phyloP scores from a whole-genome alignment of 1,140 invertebrate genomes.

The Neodiprion fabricii region DNA sequence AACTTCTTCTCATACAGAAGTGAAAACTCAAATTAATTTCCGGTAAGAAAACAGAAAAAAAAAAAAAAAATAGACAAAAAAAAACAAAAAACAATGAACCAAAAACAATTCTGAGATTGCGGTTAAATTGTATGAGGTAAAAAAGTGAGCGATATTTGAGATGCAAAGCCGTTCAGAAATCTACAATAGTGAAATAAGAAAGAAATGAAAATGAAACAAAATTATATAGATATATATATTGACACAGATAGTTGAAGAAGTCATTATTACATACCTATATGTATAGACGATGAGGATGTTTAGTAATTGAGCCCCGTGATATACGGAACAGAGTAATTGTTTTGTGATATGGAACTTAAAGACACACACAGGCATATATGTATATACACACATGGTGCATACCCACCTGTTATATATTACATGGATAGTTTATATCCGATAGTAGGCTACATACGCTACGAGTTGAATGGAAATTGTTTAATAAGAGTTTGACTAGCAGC shows the following conservation, averaged over 20 bases:
- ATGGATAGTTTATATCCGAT: constrained; percentile 36
- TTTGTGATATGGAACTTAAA: constrained; percentile 50
- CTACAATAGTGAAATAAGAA: constrained; percentile 4
- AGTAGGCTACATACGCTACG: constrained; percentile 28
- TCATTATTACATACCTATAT: background rate
- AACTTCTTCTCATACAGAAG: background rate
- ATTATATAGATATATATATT: background rate
- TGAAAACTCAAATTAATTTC: background rate
- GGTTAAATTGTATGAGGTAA: background rate
- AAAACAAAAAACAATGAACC: too few species aligned
- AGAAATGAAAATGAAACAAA: constrained; percentile 11
- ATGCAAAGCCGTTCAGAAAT: constrained; percentile 25
- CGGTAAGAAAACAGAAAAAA: too few species aligned
- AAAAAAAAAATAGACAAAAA: too few species aligned
- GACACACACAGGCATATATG: constrained; percentile 40
- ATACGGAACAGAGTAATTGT: constrained; percentile 45
- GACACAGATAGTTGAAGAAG: too few species aligned
- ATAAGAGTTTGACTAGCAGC: constrained; percentile 17
- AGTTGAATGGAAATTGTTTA: constrained; percentile 17
- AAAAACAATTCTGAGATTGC: background rate
- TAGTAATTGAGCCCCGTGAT: constrained; percentile 26
- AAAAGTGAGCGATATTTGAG: background rate
- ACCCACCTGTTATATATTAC: constrained; percentile 21
- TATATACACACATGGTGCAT: constrained; percentile 29
- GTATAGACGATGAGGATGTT: background rate